Evolutionary conservation across 2,888 invertebrate genomes (phyloP), one percentile per base, ranked within the genome.

Genomic region (Isotomurus palustris): DNA sequence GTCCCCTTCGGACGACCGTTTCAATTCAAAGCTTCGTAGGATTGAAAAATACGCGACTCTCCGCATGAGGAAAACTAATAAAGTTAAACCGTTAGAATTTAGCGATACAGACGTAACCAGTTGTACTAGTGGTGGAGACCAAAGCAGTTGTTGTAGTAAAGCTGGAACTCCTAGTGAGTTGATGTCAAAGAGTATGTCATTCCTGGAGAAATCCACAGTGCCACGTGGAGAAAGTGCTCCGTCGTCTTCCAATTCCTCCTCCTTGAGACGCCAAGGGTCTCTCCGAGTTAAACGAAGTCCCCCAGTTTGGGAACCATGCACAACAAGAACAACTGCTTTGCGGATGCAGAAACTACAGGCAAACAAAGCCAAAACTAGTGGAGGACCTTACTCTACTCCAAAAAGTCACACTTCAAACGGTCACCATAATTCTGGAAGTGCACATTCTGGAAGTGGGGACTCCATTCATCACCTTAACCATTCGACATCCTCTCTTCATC

Each of bases 111-210:
- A 51, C 3, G 56, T 56, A 28, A 25, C 38, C n/a, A 49, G n/a
- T 32, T 41, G 32, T 10, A 24, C 17, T 10, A 45, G 47, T 36
- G 25, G 40, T 19, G 12, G 43, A 19, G 49, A n/a, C n/a, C n/a
- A n/a, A n/a, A n/a, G n/a, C n/a, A n/a, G n/a, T n/a, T n/a, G n/a
- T n/a, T n/a, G 53, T 35, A 40, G 40, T 43, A 49, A 43, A 48
- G 53, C 49, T n/a, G 60, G 60, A 12, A 53, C 38, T 44, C 59
- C 64, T 25, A 58, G 56, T 24, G 67, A 68, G n/a, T 35, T 67
- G 4, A 70, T 70, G 70, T 58, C 67, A 8, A 70, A 70, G 54
- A 70, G 70, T 47, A 67, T 70, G 68, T 66, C 68, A 5, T 67
- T 61, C 40, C 58, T 70, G 22, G 70, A 70, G 29, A 67, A 70